phyloP scores from a whole-genome alignment of 2,797 vertebrate species.

The Notolepis coatsorum region DNA sequence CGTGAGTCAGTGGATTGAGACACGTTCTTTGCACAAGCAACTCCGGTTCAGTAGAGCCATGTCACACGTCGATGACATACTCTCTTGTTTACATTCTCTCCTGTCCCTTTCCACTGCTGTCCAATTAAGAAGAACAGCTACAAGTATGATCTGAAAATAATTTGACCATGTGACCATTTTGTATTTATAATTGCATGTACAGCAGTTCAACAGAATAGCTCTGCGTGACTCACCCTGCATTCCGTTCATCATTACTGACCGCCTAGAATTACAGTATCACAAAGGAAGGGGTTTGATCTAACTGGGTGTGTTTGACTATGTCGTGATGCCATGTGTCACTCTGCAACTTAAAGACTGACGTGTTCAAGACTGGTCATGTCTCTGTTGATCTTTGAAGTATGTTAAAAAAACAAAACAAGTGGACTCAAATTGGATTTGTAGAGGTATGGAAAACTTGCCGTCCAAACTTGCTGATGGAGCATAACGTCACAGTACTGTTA shows the following conservation, averaged over 20 bases:
- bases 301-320: conserved; percentile 42
- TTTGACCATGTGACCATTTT: neutral
- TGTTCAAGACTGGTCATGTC: conserved; percentile 23
- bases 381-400: neutral
- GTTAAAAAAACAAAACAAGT: neutral
- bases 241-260: conserved; percentile 19
- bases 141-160: neutral
- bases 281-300: conserved; percentile 8
- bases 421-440: neutral
- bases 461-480: neutral
- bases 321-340: neutral
- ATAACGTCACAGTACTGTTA: neutral
- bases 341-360: conserved; percentile 18
- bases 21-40: conserved; percentile 1
- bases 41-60: no score
- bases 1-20: neutral
- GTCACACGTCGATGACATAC: no score
- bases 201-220: neutral
- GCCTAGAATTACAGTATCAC: conserved; percentile 10
- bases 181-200: neutral
- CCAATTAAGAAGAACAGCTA: neutral
- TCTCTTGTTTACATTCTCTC: no score
- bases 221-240: conserved; percentile 40
- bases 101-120: neutral
- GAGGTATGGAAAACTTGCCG: neutral